Conservation (phyloP, 2,797 vertebrate species). For the Melanogrammus aeglefinus region DNA sequence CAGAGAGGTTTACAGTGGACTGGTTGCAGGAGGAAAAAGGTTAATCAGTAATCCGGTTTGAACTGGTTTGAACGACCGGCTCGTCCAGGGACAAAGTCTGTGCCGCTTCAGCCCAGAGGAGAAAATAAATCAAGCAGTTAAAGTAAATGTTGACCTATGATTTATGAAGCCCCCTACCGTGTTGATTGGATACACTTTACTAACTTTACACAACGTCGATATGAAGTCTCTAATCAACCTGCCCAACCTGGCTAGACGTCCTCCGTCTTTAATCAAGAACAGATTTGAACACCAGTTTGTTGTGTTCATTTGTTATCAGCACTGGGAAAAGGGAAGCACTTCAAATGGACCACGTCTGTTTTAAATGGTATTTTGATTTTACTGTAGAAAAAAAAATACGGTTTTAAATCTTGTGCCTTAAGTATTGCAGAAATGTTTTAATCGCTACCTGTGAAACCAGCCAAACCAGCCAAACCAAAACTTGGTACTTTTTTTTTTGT, state of each 20-base stretch:
- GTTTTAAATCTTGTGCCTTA: too few species aligned
- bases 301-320: background rate
- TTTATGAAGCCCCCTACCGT: slow-evolving; percentile 26
- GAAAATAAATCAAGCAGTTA: background rate
- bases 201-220: background rate
- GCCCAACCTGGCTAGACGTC: background rate
- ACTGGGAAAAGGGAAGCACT: background rate
- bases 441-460: too few species aligned
- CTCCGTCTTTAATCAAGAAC: background rate
- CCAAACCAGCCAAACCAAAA: too few species aligned
- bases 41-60: background rate
- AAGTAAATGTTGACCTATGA: slow-evolving; percentile 52
- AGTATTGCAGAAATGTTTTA: too few species aligned
- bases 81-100: slow-evolving; percentile 43
- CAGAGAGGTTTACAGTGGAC: background rate
- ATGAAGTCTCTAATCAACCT: background rate
- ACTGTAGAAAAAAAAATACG: too few species aligned
- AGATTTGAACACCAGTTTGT: background rate
- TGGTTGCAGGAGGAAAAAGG: background rate
- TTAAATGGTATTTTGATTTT: too few species aligned
- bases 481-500: too few species aligned
- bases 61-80: background rate
- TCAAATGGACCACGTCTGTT: too few species aligned
- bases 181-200: slow-evolving; percentile 2
- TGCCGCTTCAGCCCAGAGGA: background rate